Base-by-base conservation (phyloP, 2,113 vertebrate genomes). In the Urocynchramus pylzowi region DNA sequence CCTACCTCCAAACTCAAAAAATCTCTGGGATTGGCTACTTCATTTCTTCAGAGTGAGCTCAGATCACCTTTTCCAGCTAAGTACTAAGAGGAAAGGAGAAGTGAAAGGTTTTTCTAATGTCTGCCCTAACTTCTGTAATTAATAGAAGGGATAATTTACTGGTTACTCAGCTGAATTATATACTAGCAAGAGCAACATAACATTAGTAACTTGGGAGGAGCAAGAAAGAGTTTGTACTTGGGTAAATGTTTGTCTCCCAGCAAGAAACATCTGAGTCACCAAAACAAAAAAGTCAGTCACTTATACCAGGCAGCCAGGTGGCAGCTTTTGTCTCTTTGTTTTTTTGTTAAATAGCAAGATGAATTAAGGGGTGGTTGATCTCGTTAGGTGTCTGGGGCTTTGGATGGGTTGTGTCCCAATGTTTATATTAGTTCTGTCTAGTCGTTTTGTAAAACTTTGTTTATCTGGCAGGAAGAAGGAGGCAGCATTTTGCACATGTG, bases 201-300 rank as follows among this genome's bases (percentile, higher is more conserved):
- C 37, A 76, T 86, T 82, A 92, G 69, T 85, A 79, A 90, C 63
- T 93, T 90, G 67, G 39, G 74, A 94, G 54, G 56, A 94, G 50
- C 21, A 82, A 68, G 59, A 94, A 95, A 42, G 81, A 93, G 61
- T 70, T 92, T 35, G 33, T 75, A 45, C 24, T 75, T 71, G 35
- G 63, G 86, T 84, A 78, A 89, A 74, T 64, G 50, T 67, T 69
- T 33, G 27, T 89, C 49, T 95, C 70, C 26, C 67, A 92, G 54
- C 77, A 65, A 82, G 90, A 90, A 92, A 57, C 54, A n/a, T 84
- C 83, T 91, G 74, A 93, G 73, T 95, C 70, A 89, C 75, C 16
- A 69, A 74, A 77, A 84, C 31, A 49, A 53, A 45, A 65, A 82
- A 16, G 59, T 28, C 16, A 28, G 33, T 74, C n/a, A 26, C 24